Conservation (phyloP, 2,113 vertebrate genomes). For the Pluvianellus socialis region DNA sequence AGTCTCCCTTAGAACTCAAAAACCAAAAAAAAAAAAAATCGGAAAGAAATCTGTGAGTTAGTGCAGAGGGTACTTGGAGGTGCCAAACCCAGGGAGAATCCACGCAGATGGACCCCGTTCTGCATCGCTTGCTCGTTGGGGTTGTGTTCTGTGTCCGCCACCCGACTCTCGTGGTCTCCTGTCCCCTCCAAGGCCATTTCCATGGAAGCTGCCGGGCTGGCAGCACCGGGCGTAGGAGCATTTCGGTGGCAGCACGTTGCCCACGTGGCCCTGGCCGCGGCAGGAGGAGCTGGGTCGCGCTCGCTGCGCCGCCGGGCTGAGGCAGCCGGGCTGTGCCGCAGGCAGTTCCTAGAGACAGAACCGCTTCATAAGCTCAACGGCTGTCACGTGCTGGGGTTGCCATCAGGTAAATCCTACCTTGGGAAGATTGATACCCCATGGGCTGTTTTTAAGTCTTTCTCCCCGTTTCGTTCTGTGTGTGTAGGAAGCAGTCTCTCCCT, state of each 20-base stretch:
- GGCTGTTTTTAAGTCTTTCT: background rate
- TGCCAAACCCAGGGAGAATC: background rate
- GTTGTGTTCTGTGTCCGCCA: background rate
- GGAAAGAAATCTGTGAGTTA: background rate
- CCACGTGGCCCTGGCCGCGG: background rate
- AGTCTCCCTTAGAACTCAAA: background rate
- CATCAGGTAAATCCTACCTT: background rate
- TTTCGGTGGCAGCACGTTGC: background rate
- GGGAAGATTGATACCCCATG: background rate
- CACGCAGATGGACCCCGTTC: background rate
- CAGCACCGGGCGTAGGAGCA: background rate
- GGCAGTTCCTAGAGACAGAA: background rate
- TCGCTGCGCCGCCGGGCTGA: accelerated
- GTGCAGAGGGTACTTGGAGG: accelerated
- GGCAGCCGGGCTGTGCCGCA: background rate
- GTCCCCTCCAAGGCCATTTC: background rate
- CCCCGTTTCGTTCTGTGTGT: background rate
- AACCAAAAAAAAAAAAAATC: background rate
- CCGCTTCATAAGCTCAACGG: accelerated
- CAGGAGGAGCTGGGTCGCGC: background rate
- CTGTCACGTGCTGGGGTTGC: background rate
- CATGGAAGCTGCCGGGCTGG: background rate
- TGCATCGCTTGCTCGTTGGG: background rate
- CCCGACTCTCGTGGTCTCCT: background rate
- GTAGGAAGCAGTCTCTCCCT: background rate